Conservation (phyloP, 2,888 invertebrate species). For the Phasia obesa region DNA sequence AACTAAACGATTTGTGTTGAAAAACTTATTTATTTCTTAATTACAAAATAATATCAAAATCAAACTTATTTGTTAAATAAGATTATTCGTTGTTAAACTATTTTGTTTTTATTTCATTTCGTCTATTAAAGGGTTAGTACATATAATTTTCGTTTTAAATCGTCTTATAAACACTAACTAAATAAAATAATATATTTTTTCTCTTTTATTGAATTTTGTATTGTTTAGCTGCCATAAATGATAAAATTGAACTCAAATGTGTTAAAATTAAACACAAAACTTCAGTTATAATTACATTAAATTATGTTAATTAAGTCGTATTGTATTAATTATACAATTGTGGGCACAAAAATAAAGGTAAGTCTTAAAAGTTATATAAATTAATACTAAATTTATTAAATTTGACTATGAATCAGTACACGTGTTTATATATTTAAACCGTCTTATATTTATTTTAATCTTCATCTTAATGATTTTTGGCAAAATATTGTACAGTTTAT, state of each 20-base stretch:
- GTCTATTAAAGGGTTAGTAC: constrained; percentile 21
- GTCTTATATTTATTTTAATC: not conserved
- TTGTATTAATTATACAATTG: constrained; percentile 47
- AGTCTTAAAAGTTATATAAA: constrained; percentile 51
- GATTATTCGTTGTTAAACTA: constrained; percentile 62
- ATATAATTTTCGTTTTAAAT: not conserved
- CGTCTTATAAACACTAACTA: constrained; percentile 44
- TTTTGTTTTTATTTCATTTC: not conserved
- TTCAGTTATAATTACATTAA: constrained; percentile 35
- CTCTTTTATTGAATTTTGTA: constrained; percentile 42
- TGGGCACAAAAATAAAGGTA: constrained; percentile 54
- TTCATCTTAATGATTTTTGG: constrained; percentile 21
- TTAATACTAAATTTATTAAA: constrained; percentile 59
- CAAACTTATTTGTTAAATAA: constrained; percentile 21
- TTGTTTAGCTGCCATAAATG: constrained; percentile 60
- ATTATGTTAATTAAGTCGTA: constrained; percentile 41
- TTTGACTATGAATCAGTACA: constrained; percentile 65
- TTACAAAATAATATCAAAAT: constrained; percentile 53
- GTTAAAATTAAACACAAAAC: constrained; percentile 28
- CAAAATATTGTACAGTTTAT: too few species aligned
- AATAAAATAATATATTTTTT: constrained; percentile 7
- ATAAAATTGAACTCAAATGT: constrained; percentile 15
- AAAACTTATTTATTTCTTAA: constrained; percentile 34
- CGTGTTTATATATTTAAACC: constrained; percentile 47
- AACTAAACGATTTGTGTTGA: constrained; percentile 35